Evolutionary conservation across 2,888 invertebrate species (phyloP).

Genomic region (Scrobipalpa atriplicella): DNA sequence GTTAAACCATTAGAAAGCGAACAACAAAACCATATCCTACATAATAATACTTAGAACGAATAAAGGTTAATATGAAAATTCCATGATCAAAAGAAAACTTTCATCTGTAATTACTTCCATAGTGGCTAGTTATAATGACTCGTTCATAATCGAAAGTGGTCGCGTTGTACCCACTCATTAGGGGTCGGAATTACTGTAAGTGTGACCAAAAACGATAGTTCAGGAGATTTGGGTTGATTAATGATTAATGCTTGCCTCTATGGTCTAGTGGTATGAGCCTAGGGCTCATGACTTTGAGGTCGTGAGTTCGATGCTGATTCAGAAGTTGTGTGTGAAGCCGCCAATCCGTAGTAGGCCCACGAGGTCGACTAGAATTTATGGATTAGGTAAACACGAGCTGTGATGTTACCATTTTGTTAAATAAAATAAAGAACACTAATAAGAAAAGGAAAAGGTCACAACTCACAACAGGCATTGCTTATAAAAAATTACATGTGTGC

Average conservation of each 20-base stretch:
- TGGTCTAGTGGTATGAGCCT: too few relatives aligned
- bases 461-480: too few relatives aligned
- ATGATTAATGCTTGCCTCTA: conserved; percentile 14
- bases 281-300: too few relatives aligned
- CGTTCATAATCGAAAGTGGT: conserved; percentile 63
- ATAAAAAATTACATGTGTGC: too few relatives aligned
- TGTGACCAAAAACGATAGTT: conserved; percentile 78
- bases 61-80: background rate
- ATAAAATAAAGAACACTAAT: too few relatives aligned
- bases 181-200: conserved; percentile 68
- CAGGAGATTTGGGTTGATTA: conserved; percentile 14
- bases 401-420: too few relatives aligned
- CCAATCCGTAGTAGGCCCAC: too few relatives aligned
- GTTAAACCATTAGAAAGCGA: background rate
- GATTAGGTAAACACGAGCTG: too few relatives aligned
- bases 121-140: conserved; percentile 47
- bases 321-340: too few relatives aligned
- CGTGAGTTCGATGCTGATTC: too few relatives aligned
- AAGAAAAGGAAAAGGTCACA: too few relatives aligned
- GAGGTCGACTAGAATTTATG: too few relatives aligned
- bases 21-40: conserved; percentile 1
- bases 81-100: conserved; percentile 24
- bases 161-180: conserved; percentile 73
- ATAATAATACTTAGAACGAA: background rate
- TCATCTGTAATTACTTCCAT: conserved; percentile 54